Base-by-base conservation (phyloP, 2,888 invertebrate species). In the Lasioglossum marginatum region DNA sequence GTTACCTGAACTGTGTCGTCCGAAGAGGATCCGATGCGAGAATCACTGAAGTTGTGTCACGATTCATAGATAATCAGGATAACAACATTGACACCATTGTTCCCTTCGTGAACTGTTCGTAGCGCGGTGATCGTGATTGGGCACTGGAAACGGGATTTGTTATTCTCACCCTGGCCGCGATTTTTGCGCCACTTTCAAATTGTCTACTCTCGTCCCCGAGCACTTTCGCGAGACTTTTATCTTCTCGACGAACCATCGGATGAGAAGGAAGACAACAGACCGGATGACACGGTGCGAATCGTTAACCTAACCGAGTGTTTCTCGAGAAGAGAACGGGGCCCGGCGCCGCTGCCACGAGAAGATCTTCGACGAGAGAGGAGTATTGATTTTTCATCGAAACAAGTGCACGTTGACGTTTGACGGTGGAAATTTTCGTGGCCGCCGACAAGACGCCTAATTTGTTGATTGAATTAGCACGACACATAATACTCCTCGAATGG, bases 61-160 rank as follows among this genome's bases (percentile, higher is more conserved):
- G 60, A 37, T 48, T 43, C 75, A 63, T 78, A 78, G 82, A 72
- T 63, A 52, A 72, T 66, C 66, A 19, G 57, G 77, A 87, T 81
- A 86, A 84, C 74, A 82, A 82, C 83, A 78, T 66, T 31, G 45
- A 80, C 90, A 86, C 83, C 82, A 88, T 89, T 79, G 82, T 83
- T 83, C 74, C 73, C 34, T 76, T 68, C 34, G 40, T 57, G 23
- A 45, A 57, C 60, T 74, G 70, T 76, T 66, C 52, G 83, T 74
- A 72, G 79, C 80, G 31, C 78, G 68, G 66, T 48, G 52, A 66
- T 81, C 60, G 79, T 79, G 74, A 87, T 78, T 85, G 82, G 75
- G 23, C 71, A 71, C 37, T 74, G 68, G 60, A 75, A 75, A 75
- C 31, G 27, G 60, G 48, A 63, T 72, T 70, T 76, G 48, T 40